These are phyloP conservation scores for Brachyopa scutellaris DNA, from an alignment of 2,888 invertebrate species.

Conservation along the genomic window DNA sequence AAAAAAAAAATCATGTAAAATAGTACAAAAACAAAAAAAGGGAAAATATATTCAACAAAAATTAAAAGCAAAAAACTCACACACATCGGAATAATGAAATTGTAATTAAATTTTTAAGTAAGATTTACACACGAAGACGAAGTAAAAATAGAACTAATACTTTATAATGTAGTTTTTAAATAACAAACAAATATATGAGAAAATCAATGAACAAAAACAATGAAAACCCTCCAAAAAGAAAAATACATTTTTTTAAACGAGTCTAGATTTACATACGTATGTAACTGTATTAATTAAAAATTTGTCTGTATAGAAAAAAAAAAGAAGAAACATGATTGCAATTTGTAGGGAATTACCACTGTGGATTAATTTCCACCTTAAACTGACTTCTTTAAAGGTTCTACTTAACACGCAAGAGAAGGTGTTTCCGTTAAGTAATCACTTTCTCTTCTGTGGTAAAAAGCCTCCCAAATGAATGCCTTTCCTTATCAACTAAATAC, in stretches of 20 bases:
- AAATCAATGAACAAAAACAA: conserved; percentile 9
- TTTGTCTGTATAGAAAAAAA: background rate
- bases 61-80: conserved; percentile 8
- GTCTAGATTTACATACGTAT: background rate
- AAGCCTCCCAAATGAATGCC: background rate
- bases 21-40: conserved; percentile 64
- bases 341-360: too few relatives aligned
- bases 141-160: background rate
- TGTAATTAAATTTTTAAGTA: conserved; percentile 22
- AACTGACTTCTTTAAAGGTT: too few relatives aligned
- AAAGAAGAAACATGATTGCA: background rate
- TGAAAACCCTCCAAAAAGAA: conserved; percentile 64
- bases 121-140: conserved; percentile 33
- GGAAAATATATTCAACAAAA: background rate
- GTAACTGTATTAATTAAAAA: too few relatives aligned
- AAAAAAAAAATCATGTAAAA: conserved; percentile 60
- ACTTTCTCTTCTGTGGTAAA: too few relatives aligned
- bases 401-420: too few relatives aligned
- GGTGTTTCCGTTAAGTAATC: too few relatives aligned
- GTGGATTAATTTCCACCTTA: too few relatives aligned
- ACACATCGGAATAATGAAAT: conserved; percentile 59
- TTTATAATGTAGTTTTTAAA: conserved; percentile 38
- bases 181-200: background rate
- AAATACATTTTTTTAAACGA: conserved; percentile 1
- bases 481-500: background rate